Evolutionary conservation across 2,797 vertebrate species (phyloP), one percentile per base, ranked within the genome.

Genomic region (Crocodylus rhombifer): DNA sequence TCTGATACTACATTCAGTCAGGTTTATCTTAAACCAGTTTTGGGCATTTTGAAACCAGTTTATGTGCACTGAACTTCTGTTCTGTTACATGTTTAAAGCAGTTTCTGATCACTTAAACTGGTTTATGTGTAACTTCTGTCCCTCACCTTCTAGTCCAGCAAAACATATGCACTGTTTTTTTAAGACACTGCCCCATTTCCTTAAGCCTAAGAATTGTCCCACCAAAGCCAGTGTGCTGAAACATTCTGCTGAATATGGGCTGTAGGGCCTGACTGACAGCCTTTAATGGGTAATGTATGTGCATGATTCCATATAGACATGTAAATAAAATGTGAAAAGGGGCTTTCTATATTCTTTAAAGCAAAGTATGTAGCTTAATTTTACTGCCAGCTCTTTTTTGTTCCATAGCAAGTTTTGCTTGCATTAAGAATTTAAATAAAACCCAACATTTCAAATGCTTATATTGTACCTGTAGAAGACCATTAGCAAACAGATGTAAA

Each of bases 331-430:
- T 80, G 36, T 26, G 26, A 86, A 14, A 89, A 86, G 18, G 2
- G 36, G 1, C 58, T 86, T 86, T 78, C n/a, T 69, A 77, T 9
- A 60, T 7, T 60, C 95, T 95, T 94, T 88, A 89, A 17, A 62
- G 20, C 6, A 51, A 13, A 77, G 1, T 57, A 20, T 71, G 13
- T 42, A 64, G 91, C 77, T 17, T 77, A 8, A 33, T 65, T 78
- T 82, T 69, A 84, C 21, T 17, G 33, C 14, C 85, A 73, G 61
- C 11, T 18, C 6, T 23, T 10, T 69, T 58, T 51, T 80, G 33
- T 0, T 92, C 84, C 86, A 69, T 64, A 82, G 56, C 1, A 78
- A 8, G 1, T 18, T 82, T 77, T 86, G 80, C 42, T 51, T 14
- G 56, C 26, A 76, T 3, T 15, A 60, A 93, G 26, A 82, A 11